phyloP scores from a whole-genome alignment of 2,888 invertebrate species.

The Argyresthia goedartella region DNA sequence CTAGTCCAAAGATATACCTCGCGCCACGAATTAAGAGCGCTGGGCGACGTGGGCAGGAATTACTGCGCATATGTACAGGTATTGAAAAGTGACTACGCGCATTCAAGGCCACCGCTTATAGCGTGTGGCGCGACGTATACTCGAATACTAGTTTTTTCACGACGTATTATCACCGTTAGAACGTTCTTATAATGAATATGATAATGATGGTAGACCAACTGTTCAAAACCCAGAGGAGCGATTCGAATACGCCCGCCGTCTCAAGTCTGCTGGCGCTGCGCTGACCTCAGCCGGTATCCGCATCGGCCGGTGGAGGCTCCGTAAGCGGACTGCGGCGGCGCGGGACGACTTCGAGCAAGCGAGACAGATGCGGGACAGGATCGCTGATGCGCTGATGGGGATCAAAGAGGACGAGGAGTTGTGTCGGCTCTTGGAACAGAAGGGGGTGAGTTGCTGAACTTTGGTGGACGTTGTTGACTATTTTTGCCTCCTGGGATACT shows the following conservation, averaged over 20 bases:
- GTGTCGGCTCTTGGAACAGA: constrained; percentile 82
- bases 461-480: background rate
- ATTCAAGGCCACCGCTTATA: no score
- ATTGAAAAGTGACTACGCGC: no score
- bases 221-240: constrained; percentile 79
- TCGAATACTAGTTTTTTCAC: no score
- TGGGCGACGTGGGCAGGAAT: no score
- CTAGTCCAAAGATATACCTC: no score
- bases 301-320: constrained; percentile 89
- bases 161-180: no score
- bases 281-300: constrained; percentile 89
- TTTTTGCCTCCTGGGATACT: no score
- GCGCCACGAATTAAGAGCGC: no score
- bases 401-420: constrained; percentile 82
- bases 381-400: constrained; percentile 84
- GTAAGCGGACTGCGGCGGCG: constrained; percentile 93
- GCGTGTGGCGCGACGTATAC: no score
- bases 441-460: constrained; percentile 44
- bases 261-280: constrained; percentile 88
- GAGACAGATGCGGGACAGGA: constrained; percentile 88
- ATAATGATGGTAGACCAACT: no score
- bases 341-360: constrained; percentile 94
- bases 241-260: constrained; percentile 92
- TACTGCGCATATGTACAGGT: no score
- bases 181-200: no score